Percentiles rank a stretch among this genome's conserved stretches.
phyloP scores from a whole-genome alignment of 2,113 vertebrate genomes.

The Dunckerocampus dactyliophorus region DNA sequence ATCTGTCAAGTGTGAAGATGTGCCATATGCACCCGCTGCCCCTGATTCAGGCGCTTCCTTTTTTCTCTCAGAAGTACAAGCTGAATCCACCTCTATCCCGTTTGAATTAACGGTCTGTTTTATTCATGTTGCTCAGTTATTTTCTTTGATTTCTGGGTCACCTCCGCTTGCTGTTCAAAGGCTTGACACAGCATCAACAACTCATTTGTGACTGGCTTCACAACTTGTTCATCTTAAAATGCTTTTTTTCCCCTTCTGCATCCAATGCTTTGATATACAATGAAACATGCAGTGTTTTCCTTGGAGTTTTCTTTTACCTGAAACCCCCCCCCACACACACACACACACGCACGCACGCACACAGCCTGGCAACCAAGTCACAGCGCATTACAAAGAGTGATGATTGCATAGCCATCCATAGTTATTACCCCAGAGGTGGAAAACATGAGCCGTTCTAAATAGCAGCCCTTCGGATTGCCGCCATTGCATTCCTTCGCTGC shows the following conservation, averaged over 20 bases:
- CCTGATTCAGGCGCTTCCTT: conserved; percentile 1
- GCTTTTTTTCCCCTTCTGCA: neutral
- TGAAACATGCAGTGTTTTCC: conserved; percentile 32
- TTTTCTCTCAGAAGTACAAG: conserved; percentile 33
- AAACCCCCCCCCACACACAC: conserved; percentile 22
- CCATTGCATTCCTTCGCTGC: conserved; percentile 30
- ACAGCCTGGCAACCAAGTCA: conserved; percentile 38
- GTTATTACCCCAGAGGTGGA: conserved; percentile 60
- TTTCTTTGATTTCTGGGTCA: conserved; percentile 51
- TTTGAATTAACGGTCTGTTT: conserved; percentile 46
- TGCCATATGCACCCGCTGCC: conserved; percentile 26
- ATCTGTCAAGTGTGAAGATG: conserved; percentile 38
- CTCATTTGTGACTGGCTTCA: conserved; percentile 32
- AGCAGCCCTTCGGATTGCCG: conserved; percentile 33
- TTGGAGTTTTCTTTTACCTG: conserved; percentile 19
- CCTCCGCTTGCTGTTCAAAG: conserved; percentile 31
- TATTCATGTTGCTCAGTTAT: conserved; percentile 36
- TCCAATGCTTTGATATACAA: conserved; percentile 30
- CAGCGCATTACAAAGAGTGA: conserved; percentile 55
- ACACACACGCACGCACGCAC: no score
- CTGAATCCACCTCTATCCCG: conserved; percentile 29
- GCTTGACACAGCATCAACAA: conserved; percentile 16
- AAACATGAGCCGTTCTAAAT: conserved; percentile 47
- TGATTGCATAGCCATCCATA: conserved; percentile 65
- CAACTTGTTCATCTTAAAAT: conserved; percentile 19